Evolutionary conservation across 2,888 invertebrate species (phyloP), one percentile per base, ranked within the genome.

Genomic region (Drosophila multiciliata): DNA sequence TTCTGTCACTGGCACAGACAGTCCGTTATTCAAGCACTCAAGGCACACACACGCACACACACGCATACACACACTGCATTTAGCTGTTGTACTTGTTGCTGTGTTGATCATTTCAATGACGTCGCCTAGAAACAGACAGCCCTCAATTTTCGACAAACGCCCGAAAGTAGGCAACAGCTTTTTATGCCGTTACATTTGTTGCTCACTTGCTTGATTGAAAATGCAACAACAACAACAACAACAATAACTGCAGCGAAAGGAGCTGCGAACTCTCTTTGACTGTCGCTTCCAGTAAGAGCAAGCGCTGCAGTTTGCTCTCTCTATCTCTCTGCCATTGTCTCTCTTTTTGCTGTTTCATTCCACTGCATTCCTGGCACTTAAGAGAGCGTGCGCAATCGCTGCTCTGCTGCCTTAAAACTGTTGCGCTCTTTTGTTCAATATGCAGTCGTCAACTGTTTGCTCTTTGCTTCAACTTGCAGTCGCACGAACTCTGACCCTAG

Each of bases 401-500:
- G 26, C 17, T 23, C 53, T 23, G 54, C 48, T 69, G 80, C 32
- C 12, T 40, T 45, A 66, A 35, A 66, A 67, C 57, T 61, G 26
- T 49, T 20, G n/a, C 45, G 23, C 58, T 66, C 60, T 66, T 59
- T 23, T 12, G 36, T 73, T 55, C 52, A 53, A 52, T 38, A 35
- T 62, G 52, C 29, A 49, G 23, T 63, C 53, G 29, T 60, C 49
- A 45, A 63, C 57, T 53, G 9, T 32, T 26, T 42, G 23, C 66
- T 78, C 65, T 75, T 68, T 52, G 63, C 40, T 71, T 75, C 72
- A 59, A 57, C 58, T 49, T 79, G 87, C 79, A 84, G 42, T 57
- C 55, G 58, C 1, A 12, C 29, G 72, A 89, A 78, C 79, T 80
- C 76, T 90, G 90, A 88, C 90, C 90, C 75, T 67, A 70, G 84